Conservation (phyloP, 2,797 vertebrate genomes). For the Sebastes itinus region DNA sequence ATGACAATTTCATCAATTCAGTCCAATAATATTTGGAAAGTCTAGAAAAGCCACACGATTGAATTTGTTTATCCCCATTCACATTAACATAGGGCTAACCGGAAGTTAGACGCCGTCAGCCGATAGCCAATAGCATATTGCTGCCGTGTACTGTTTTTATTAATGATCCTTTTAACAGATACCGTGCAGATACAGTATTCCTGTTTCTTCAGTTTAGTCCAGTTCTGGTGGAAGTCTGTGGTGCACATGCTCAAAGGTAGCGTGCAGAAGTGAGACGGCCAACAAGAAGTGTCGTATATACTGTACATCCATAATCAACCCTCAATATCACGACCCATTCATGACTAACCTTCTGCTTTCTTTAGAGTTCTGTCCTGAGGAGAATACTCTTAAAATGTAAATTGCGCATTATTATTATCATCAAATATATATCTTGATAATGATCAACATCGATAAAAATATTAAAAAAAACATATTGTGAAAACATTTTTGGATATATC, state of each 20-base stretch:
- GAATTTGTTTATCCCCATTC: no score
- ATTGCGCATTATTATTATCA: not conserved
- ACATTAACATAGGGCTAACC: not conserved
- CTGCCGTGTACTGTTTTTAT: not conserved
- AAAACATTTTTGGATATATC: no score
- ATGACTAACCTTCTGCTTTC: not conserved
- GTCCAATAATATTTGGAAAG: no score
- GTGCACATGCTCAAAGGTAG: not conserved
- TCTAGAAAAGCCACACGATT: no score
- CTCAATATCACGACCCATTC: not conserved
- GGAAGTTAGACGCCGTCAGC: no score
- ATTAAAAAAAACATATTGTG: not conserved
- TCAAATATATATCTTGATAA: not conserved
- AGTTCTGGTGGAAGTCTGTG: not conserved
- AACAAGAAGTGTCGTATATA: not conserved
- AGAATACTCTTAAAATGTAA: not conserved
- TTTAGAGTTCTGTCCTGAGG: not conserved
- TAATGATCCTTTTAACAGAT: not conserved
- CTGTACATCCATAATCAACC: not conserved
- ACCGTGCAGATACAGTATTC: not conserved
- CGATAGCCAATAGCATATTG: not conserved
- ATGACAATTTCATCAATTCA: no score
- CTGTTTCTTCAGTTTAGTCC: not conserved
- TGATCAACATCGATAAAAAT: not conserved
- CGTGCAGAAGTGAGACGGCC: not conserved